Conservation (phyloP, 2,888 invertebrate species). For the Aphodius granarius region DNA sequence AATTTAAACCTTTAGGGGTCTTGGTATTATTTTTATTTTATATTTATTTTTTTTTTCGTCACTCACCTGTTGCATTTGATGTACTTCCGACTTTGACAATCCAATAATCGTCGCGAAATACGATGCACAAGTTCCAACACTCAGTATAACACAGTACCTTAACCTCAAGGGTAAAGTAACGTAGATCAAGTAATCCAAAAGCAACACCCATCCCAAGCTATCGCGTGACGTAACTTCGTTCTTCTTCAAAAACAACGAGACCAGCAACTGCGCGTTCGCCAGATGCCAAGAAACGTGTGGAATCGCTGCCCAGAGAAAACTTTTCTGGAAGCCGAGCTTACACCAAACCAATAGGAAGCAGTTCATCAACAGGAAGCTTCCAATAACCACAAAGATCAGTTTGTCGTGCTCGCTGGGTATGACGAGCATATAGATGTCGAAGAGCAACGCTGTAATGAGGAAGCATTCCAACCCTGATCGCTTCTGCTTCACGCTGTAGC, state of each 20-base stretch:
- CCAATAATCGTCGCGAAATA: slow-evolving; percentile 63
- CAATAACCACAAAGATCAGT: slow-evolving; percentile 48
- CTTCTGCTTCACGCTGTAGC: slow-evolving; percentile 72
- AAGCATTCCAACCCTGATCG: slow-evolving; percentile 72
- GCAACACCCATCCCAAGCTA: slow-evolving; percentile 71
- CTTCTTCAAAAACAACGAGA: slow-evolving; percentile 63
- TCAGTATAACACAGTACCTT: slow-evolving; percentile 63
- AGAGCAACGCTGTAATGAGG: slow-evolving; percentile 66
- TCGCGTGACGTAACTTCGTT: slow-evolving; percentile 64
- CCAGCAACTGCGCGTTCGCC: slow-evolving; percentile 63
- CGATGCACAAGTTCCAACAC: slow-evolving; percentile 62
- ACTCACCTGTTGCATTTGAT: slow-evolving; percentile 57
- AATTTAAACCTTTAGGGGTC: background rate
- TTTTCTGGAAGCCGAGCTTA: slow-evolving; percentile 43
- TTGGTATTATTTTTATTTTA: background rate
- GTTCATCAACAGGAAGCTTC: slow-evolving; percentile 50
- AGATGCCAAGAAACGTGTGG: slow-evolving; percentile 69
- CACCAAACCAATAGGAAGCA: slow-evolving; percentile 51
- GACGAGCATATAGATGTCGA: slow-evolving; percentile 64
- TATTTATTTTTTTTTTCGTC: too few species aligned
- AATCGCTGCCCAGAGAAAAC: slow-evolving; percentile 58
- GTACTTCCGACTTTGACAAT: slow-evolving; percentile 57
- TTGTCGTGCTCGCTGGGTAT: slow-evolving; percentile 58
- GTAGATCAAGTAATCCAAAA: slow-evolving; percentile 73
- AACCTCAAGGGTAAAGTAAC: slow-evolving; percentile 72